Percentiles rank a stretch among this genome's conserved stretches.
phyloP scores from a whole-genome alignment of 1,140 invertebrate genomes.

The Drosophila lacertosa region DNA sequence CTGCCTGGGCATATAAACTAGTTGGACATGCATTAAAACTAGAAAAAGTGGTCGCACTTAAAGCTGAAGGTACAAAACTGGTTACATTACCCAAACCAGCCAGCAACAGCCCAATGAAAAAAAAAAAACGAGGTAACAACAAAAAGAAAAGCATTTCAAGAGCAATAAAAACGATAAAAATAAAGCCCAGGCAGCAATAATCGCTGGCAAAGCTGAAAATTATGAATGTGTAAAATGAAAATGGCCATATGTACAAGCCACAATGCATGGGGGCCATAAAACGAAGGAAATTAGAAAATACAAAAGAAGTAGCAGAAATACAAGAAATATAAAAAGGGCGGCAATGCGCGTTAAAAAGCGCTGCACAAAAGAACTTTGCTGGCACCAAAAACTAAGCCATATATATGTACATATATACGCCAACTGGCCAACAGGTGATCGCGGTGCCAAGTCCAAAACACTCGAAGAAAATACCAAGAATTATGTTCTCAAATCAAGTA shows the following conservation, averaged over 20 bases:
- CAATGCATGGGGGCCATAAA: slow-evolving; percentile 30
- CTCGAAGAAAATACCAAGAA: no score
- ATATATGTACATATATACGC: no score
- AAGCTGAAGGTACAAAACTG: slow-evolving; percentile 72
- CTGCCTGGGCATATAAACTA: slow-evolving; percentile 63
- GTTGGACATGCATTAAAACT: slow-evolving; percentile 70
- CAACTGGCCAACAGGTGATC: slow-evolving; percentile 23
- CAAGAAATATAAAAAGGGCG: slow-evolving; percentile 53
- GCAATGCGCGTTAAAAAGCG: slow-evolving; percentile 24
- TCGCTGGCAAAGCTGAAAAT: slow-evolving; percentile 59
- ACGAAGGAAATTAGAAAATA: slow-evolving; percentile 66
- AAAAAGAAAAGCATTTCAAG: slow-evolving; percentile 10
- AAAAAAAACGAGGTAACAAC: background rate
- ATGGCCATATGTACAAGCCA: slow-evolving; percentile 46
- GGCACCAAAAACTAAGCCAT: slow-evolving; percentile 11
- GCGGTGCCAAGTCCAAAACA: no score
- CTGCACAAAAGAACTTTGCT: slow-evolving; percentile 10
- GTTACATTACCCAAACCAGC: slow-evolving; percentile 54
- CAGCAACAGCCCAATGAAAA: no score
- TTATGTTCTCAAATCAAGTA: no score
- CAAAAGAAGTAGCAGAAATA: slow-evolving; percentile 24
- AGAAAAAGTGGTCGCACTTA: slow-evolving; percentile 52
- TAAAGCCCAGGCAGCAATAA: slow-evolving; percentile 46
- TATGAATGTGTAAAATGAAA: slow-evolving; percentile 69
- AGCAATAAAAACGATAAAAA: slow-evolving; percentile 53